Base-by-base conservation (phyloP, 1,140 invertebrate genomes). In the Hesperophylax magnus region DNA sequence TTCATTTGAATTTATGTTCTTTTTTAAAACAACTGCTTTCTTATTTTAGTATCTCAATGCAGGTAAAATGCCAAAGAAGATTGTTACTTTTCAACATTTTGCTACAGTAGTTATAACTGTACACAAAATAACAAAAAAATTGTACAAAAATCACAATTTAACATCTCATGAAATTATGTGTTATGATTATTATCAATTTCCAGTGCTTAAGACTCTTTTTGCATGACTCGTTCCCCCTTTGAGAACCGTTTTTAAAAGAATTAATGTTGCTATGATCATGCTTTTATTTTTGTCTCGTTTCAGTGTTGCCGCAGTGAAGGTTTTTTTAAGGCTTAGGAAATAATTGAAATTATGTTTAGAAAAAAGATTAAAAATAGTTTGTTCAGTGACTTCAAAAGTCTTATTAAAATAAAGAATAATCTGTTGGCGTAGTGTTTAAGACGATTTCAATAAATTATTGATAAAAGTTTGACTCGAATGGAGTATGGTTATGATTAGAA, bases 311-410 rank as follows among this genome's bases (percentile, higher is more conserved):
- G 18, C 27, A 52, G 39, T 61, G 60, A n/a, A 47, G 31, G 52
- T 34, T n/a, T 69, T 79, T 79, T 67, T 52, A 74, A 75, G 31
- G 69, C 52, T 71, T 52, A 74, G 74, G 69, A n/a, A 58, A 27
- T 54, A 18, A 61, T 53, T 34, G 9, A 27, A 79, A 74, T 58
- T 31, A 79, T 71, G 54, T 79, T 47, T 47, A 47, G 34, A 8
- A 47, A 27, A 47, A 47, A 47, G 39, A 47, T 47, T 60, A 71
- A 67, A 63, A 67, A 54, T 47, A 67, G 20, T 31, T 67, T 54
- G 53, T 79, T 79, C 20, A 31, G 58, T 58, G 78, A 63, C 78
- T 79, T 79, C 11, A 74, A 47, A 79, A 79, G 78, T 79, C 78
- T 52, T 74, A 53, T 39, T 52, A 22, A 67, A 78, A 53, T 18